Base-by-base conservation (phyloP, 2,797 vertebrate genomes). In the Hirundo rustica region DNA sequence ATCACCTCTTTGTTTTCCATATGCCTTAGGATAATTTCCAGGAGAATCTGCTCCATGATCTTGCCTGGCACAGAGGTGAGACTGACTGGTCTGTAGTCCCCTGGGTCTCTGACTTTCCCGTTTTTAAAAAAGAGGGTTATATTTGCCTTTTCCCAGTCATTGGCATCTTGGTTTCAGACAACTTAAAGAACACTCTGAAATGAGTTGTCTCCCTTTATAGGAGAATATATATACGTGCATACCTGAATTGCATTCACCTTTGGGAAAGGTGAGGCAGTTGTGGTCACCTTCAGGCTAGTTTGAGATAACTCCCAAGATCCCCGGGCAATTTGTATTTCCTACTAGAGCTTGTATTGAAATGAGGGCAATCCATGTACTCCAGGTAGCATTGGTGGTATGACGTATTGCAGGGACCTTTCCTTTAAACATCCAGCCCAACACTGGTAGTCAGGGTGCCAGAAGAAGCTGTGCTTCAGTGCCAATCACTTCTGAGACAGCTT, bases 331-430 rank as follows among this genome's bases (percentile, higher is more conserved):
- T 48, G 6, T 42, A 55, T 77, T 77, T 86, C 26, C 14, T 48
- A 2, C 15, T 34, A 2, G 2, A 70, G 7, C 11, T 62, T 0
- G 0, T 34, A 54, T 25, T 26, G 7, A 42, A 48, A 62, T 34
- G 25, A 48, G 25, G 55, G 10, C 20, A 34, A 18, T 18, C 34
- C 20, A 42, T 8, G 7, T 70, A 47, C 17, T 47, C 11, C 30
- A 54, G 30, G 55, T 62, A 54, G 29, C 40, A 40, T 1, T 17
- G 13, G 9, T 30, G 20, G 34, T 42, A 29, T 54, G 29, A 47
- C 2, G 1, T 27, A 13, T 23, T 76, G n/a, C 23, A 53, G 54
- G 25, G 25, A 30, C 25, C 2, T 54, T 68, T 54, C 29, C 47
- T 40, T 54, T 40, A 17, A n/a, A 40, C 16, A 61, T 20, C 29